A percentile compares a stretch with the other conserved stretches of the same genome.
These are phyloP conservation scores for Hydractinia echinata DNA, from an alignment of 30 jellyfish, hydroid and myxozoan species.

Conservation along the genomic window DNA sequence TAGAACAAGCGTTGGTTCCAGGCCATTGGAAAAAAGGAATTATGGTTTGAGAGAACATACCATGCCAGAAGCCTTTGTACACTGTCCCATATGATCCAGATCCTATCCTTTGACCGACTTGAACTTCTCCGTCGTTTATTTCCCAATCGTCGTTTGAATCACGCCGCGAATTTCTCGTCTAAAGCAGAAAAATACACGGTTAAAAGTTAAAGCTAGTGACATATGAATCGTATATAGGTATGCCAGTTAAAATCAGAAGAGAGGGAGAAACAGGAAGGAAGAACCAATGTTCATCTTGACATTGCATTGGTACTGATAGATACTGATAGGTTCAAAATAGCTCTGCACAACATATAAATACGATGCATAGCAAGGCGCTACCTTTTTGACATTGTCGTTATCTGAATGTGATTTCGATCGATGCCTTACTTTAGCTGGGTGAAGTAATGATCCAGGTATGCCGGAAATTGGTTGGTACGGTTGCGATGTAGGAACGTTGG, in stretches of 20 bases:
- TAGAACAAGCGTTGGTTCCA: too few species aligned
- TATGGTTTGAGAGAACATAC: conserved; percentile 1
- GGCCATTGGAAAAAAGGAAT: too few species aligned
- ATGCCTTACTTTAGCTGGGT: conserved; percentile 56
- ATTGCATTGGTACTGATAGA: too few species aligned
- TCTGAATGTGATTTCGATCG: conserved; percentile 87
- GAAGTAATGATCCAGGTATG: conserved; percentile 43
- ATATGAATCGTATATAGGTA: too few species aligned
- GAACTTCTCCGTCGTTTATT: conserved; percentile 77
- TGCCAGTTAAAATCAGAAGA: too few species aligned
- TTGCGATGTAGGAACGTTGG: conserved; percentile 42
- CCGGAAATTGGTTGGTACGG: conserved; percentile 47
- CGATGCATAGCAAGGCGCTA: neutral
- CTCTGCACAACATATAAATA: too few species aligned
- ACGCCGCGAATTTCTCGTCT: conserved; percentile 37
- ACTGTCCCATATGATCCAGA: conserved; percentile 99
- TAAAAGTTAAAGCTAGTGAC: too few species aligned
- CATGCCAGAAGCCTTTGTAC: conserved; percentile 98
- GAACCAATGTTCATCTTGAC: too few species aligned
- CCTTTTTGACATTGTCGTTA: conserved; percentile 38
- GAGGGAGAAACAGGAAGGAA: too few species aligned
- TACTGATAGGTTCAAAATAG: too few species aligned
- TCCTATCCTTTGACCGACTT: conserved; percentile 82
- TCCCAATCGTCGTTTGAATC: conserved; percentile 99
- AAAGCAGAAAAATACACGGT: neutral